Percentiles rank a stretch among this genome's conserved stretches.
Evolutionary conservation across 2,113 vertebrate genomes (phyloP).

Genomic region (rat (Rattus norvegicus)): GRCr8 NC_086037.1:56892001-56892500

Average conservation of each 20-base stretch:
- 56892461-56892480: constrained; percentile 30
- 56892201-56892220: constrained; percentile 93
- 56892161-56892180: constrained; percentile 88
- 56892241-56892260: constrained; percentile 83
- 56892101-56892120: constrained; percentile 70
- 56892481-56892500: constrained; percentile 21
- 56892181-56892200: constrained; percentile 91
- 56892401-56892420: background rate
- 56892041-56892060: constrained; percentile 73
- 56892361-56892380: constrained; percentile 85
- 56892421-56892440: constrained; percentile 26
- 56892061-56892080: constrained; percentile 70
- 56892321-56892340: constrained; percentile 80
- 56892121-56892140: constrained; percentile 82
- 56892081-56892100: constrained; percentile 73
- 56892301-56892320: constrained; percentile 78
- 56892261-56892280: constrained; percentile 88
- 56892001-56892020: constrained; percentile 79
- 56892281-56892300: constrained; percentile 87
- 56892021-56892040: constrained; percentile 79
- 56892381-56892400: constrained; percentile 80
- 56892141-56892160: constrained; percentile 88
- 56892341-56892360: constrained; percentile 89
- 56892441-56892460: background rate
- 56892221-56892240: constrained; percentile 87